Percentiles rank a stretch among this genome's conserved stretches.
These are phyloP conservation scores for Panzeria rudis DNA, from an alignment of 2,888 invertebrate genomes.

Conservation along the genomic window DNA sequence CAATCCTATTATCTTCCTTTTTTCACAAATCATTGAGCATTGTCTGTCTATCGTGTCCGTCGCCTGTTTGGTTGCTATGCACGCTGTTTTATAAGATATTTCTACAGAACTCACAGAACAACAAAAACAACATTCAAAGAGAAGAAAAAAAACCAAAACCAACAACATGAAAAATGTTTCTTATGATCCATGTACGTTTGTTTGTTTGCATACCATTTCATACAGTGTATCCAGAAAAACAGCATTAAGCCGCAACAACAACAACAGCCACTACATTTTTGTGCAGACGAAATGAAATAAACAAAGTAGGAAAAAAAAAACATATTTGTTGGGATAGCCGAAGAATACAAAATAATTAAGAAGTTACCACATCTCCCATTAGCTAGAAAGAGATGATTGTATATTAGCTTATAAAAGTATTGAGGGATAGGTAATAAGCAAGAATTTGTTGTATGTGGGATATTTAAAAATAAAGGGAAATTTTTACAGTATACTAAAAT, in stretches of 20 bases:
- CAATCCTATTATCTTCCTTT: background rate
- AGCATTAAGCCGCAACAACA: constrained; percentile 34
- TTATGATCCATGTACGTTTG: constrained; percentile 1
- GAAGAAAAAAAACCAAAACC: constrained; percentile 28
- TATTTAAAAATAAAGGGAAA: constrained; percentile 56
- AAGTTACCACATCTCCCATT: too few relatives aligned
- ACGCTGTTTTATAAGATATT: constrained; percentile 68
- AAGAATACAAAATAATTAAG: constrained; percentile 34
- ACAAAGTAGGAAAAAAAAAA: constrained; percentile 45
- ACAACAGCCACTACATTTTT: constrained; percentile 42
- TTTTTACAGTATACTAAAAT: constrained; percentile 21
- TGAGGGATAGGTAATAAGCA: constrained; percentile 27
- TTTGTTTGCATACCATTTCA: constrained; percentile 21
- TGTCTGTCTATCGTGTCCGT: constrained; percentile 35
- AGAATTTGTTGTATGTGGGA: constrained; percentile 38
- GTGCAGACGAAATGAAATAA: constrained; percentile 54
- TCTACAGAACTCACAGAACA: constrained; percentile 47
- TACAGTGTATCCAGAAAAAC: constrained; percentile 55
- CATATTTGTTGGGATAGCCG: constrained; percentile 22
- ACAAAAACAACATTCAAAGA: constrained; percentile 18
- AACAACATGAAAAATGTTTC: constrained; percentile 28
- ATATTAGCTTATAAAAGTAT: background rate
- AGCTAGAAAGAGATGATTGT: constrained; percentile 37
- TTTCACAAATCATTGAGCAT: background rate
- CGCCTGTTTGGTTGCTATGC: constrained; percentile 65